Base-by-base conservation (phyloP, 2,888 invertebrate species). In the Scaptomyza reducta region DNA sequence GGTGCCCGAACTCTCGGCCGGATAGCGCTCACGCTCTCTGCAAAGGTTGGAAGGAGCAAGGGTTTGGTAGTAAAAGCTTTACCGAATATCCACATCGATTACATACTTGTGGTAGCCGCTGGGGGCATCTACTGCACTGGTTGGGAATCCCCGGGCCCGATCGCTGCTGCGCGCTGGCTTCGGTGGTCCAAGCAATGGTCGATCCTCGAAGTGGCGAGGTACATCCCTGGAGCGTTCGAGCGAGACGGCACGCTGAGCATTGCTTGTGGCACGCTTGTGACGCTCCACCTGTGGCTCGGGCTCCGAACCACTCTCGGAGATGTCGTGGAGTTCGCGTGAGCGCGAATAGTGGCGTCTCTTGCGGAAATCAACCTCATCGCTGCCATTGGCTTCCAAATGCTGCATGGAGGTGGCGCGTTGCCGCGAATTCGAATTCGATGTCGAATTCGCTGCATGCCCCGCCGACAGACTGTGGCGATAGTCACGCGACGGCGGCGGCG, bases 1-100 rank as follows among this genome's bases (percentile, higher is more conserved):
- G 0, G 95, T 95, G 79, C 95, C 95, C 6, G 92, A 92, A 54
- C 92, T 92, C 68, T 92, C 92, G 13, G 91, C 92, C 9, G 91
- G 92, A 70, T 91, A 89, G 31, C 91, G 91, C 51, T 91, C 91
- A 35, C 91, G 91, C 54, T 92, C 91, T 73, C 91, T 92, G 56
- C 0, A 16, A 41, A 5, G n/a, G 1, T 1, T 0, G 2, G 3
- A 22, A 22, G 22, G 1, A 1, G n/a, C n/a, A 1, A 13, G 31
- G 13, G 16, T 6, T 47, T 16, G 2, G 9, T 16, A n/a, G 10
- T 16, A 40, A 10, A 9, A 6, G 7, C n/a, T 13, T 44, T 7
- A 7, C n/a, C 3, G 1, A 9, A 5, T 6, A 22, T 9, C 7
- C 5, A 6, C n/a, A 9, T 2, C 0, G 2, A 3, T 6, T 1